Evolutionary conservation across 2,888 invertebrate species (phyloP), one percentile per base, ranked within the genome.

Genomic region (Cylloceria caligata): DNA sequence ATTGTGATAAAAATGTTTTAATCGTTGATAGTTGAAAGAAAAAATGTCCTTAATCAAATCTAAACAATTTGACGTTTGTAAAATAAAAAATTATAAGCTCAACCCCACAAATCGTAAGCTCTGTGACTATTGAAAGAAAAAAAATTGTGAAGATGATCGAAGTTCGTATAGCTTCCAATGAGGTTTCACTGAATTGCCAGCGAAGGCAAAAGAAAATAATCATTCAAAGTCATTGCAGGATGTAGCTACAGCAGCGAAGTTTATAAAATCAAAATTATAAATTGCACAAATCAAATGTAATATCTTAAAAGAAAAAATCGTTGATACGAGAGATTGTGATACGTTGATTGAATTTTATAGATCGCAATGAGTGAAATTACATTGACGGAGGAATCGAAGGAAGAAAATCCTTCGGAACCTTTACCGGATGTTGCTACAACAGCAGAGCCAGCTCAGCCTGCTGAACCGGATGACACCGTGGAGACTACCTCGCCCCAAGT

Each of bases 371-470:
- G 60, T 65, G 69, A 73, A 19, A 30, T 19, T 24, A 67, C 72
- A 68, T 11, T 62, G 11, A 47, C 13, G 19, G 80, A 73, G n/a
- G 65, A 67, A 42, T 74, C 39, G 19, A 75, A 69, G 11, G 60
- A 60, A 60, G 34, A 60, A 60, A 60, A 36, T 9, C 34, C 34
- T 34, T 60, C 60, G 60, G 60, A 60, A 7, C 60, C 30, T 16
- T 34, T 60, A 6, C 34, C 34, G 34, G 34, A 34, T 60, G 34
- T 36, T 6, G 65, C 79, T 11, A 85, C 85, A 19, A 79, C 75
- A 3, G 84, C 83, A 0, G 86, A 86, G 79, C 78, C 86, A 57
- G 86, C 82, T 36, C 86, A 84, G 67, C 84, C 87, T 2, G 65
- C 75, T 6, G 86, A 83, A 39, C 81, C 82, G 11, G 85, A 86